Conservation (phyloP, 2,888 invertebrate species). For the Andrena praecox region DNA sequence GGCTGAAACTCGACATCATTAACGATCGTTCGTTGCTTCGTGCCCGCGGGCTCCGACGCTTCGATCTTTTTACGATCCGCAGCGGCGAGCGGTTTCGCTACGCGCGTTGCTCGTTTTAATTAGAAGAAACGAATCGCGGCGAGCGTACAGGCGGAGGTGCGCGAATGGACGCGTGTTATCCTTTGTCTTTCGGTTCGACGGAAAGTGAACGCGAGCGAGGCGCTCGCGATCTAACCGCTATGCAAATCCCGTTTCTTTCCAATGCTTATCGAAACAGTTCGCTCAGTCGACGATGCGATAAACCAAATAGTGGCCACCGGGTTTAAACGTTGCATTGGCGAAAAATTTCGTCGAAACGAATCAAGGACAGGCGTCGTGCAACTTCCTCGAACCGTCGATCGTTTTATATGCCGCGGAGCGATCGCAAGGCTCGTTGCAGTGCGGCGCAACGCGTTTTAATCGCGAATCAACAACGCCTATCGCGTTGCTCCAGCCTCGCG, state of each 20-base stretch:
- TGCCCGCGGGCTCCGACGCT: slow-evolving; percentile 47
- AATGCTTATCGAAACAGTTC: slow-evolving; percentile 2
- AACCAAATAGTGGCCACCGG: slow-evolving; percentile 39
- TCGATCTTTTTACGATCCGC: slow-evolving; percentile 50
- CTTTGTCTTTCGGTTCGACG: neutral
- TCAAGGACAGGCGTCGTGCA: slow-evolving; percentile 39
- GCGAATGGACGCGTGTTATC: neutral
- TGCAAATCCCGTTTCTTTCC: neutral
- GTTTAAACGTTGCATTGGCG: slow-evolving; percentile 57
- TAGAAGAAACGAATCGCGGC: slow-evolving; percentile 15
- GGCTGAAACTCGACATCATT: slow-evolving; percentile 50
- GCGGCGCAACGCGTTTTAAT: slow-evolving; percentile 63
- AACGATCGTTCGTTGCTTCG: slow-evolving; percentile 65
- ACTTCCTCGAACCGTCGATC: slow-evolving; percentile 59
- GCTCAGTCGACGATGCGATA: slow-evolving; percentile 20
- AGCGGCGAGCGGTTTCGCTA: slow-evolving; percentile 27
- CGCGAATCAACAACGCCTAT: slow-evolving; percentile 54
- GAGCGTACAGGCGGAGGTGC: neutral
- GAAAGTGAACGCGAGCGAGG: neutral
- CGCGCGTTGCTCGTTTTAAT: slow-evolving; percentile 41
- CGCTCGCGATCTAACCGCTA: neutral
- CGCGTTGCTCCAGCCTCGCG: slow-evolving; percentile 41
- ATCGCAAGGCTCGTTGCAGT: slow-evolving; percentile 62
- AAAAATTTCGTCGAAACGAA: slow-evolving; percentile 54
- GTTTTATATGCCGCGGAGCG: slow-evolving; percentile 58